A percentile compares a stretch with the other conserved stretches of the same genome.
phyloP scores from a whole-genome alignment of 1,140 invertebrate species.

The Diorhabda sublineata region DNA sequence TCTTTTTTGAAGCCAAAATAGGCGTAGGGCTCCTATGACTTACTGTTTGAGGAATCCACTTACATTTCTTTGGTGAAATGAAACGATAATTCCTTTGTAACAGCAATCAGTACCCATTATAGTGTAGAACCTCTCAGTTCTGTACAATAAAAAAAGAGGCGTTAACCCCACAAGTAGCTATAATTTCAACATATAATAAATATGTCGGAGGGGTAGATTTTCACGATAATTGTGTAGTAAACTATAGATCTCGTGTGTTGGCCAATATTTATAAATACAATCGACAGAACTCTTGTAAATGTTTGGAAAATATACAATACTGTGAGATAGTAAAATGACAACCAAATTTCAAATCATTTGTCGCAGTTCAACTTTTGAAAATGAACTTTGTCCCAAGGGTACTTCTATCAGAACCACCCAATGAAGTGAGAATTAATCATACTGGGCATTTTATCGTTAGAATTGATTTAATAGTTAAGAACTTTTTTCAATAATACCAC shows the following conservation, averaged over 20 bases:
- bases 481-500: background rate
- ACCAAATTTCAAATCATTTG: background rate
- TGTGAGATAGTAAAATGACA: background rate
- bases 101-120: slow-evolving; percentile 1
- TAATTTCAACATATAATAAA: slow-evolving; percentile 7
- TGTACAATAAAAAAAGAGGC: background rate
- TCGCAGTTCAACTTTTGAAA: background rate
- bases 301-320: background rate
- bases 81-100: background rate
- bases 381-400: background rate
- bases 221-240: slow-evolving; percentile 3
- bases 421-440: background rate
- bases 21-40: too few relatives aligned
- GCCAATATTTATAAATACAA: background rate
- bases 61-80: too few relatives aligned
- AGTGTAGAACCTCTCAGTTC: background rate
- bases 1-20: too few relatives aligned
- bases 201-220: slow-evolving; percentile 1
- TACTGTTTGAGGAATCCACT: too few relatives aligned
- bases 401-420: background rate
- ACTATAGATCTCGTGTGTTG: background rate
- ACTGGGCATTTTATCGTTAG: background rate
- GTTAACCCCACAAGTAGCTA: slow-evolving; percentile 1
- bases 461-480: background rate
- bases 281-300: background rate